Percentiles rank a stretch among this genome's conserved stretches.
Conservation (phyloP, 2,888 invertebrate species). For the Nephrotoma guestfalica region DNA sequence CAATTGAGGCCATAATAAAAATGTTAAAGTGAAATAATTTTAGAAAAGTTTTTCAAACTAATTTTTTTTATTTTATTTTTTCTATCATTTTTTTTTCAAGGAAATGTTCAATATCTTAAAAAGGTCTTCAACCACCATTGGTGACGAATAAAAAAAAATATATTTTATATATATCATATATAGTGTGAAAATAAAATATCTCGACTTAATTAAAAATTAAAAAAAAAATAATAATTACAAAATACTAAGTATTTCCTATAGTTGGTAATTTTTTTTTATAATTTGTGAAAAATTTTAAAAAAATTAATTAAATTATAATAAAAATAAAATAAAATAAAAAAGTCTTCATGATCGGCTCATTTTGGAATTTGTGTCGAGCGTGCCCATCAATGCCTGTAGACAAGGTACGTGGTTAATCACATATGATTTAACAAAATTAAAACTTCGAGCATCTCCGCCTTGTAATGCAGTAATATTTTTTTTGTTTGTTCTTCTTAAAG, state of each 20-base stretch:
- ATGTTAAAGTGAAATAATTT: background rate
- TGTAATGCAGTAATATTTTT: background rate
- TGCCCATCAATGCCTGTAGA: conserved; percentile 94
- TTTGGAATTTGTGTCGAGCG: conserved; percentile 93
- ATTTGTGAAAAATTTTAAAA: background rate
- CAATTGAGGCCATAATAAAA: too few species aligned
- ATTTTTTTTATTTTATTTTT: background rate
- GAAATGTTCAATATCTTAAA: conserved; percentile 1
- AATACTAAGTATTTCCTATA: background rate
- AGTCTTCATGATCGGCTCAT: conserved; percentile 84
- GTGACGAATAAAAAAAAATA: background rate
- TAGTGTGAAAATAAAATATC: conserved; percentile 1
- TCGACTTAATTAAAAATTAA: background rate
- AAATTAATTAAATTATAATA: background rate
- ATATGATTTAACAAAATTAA: background rate
- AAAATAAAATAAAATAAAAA: conserved; percentile 7
- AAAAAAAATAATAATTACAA: background rate
- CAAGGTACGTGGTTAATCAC: conserved; percentile 52
- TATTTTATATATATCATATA: background rate
- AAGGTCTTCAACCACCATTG: conserved; percentile 1
- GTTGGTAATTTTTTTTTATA: background rate
- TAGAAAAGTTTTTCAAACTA: background rate
- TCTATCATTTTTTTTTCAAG: background rate
- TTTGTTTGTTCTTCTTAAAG: background rate
- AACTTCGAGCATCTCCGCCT: background rate